Evolutionary conservation across 2,113 vertebrate genomes (phyloP), one percentile per base, ranked within the genome.

Genomic region (Periophthalmodon schlosseri): DNA sequence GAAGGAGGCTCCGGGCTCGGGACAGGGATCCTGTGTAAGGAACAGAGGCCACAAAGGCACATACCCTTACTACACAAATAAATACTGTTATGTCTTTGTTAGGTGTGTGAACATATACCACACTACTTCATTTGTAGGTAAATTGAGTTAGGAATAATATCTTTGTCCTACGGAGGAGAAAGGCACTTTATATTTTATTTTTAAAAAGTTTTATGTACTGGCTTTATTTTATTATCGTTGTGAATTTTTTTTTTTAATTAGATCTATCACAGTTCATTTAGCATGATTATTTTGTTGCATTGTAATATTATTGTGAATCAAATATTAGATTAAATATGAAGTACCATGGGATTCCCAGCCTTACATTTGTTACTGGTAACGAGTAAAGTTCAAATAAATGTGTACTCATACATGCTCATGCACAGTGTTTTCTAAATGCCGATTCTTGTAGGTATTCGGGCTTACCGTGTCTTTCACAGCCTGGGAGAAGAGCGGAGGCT

Each of bases 1-100:
- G 84, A 99, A 99, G 6, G 96, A 95, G 5, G 96, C 95, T 74
- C 95, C 90, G 0, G 83, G 91, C 46, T 99, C 97, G 5, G 98
- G 98, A 79, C 97, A 98, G 0, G 95, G 96, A 78, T 99, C 98
- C 98, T 99, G 54, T 16, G 28, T 9, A 16, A 15, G 18, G 15
- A 63, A 34, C 23, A 60, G 11, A 28, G 7, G 16, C 8, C 28
- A 63, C 2, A 63, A 63, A 13, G 14, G 24, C 3, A 13, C 56
- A 23, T 2, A 57, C 3, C 15, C 18, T 50, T 18, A 4, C 3
- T 5, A 56, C 18, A 7, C 4, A 3, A 36, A 2, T 36, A 39
- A 39, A 39, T 39, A 39, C 36, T 39, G 5, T 44, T 10, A 44
- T 11, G 39, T 44, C 39, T 52, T 16, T 52, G 16, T 52, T 4